phyloP scores from a whole-genome alignment of 2,888 invertebrate genomes.

The Coenonympha arcania region DNA sequence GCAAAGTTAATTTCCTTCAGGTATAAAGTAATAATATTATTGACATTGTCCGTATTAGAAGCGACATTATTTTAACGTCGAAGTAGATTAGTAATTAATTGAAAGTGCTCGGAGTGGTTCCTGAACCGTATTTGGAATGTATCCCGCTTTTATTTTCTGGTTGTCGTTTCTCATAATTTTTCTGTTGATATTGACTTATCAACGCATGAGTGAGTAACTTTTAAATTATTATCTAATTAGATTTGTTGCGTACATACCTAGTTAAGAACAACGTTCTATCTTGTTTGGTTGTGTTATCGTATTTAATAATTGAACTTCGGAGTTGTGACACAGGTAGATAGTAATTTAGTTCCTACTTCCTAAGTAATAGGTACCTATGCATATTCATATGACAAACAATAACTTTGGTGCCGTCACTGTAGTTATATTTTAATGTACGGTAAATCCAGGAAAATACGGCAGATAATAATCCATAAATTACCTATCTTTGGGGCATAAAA shows the following conservation, averaged over 20 bases:
- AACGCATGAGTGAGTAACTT: constrained; percentile 34
- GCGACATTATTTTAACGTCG: neutral
- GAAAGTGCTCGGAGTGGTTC: neutral
- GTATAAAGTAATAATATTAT: neutral
- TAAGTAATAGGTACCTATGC: no score
- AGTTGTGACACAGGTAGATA: no score
- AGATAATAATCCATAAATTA: no score
- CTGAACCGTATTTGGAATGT: constrained; percentile 18
- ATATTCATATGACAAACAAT: no score
- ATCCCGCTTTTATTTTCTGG: constrained; percentile 37
- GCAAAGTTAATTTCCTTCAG: neutral
- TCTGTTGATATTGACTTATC: constrained; percentile 29
- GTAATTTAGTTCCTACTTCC: no score
- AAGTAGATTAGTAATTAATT: neutral
- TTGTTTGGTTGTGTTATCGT: no score
- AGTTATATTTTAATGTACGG: no score
- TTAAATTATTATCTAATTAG: neutral
- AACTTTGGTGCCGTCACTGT: no score
- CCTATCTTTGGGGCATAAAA: no score
- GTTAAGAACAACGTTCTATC: neutral
- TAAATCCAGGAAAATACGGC: no score
- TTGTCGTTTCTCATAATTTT: constrained; percentile 32
- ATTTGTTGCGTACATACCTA: neutral
- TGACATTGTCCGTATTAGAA: neutral
- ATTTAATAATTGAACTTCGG: no score